Percentiles rank a stretch among this genome's conserved stretches.
Conservation (phyloP, 2,113 vertebrate species). For the Vidua macroura region DNA sequence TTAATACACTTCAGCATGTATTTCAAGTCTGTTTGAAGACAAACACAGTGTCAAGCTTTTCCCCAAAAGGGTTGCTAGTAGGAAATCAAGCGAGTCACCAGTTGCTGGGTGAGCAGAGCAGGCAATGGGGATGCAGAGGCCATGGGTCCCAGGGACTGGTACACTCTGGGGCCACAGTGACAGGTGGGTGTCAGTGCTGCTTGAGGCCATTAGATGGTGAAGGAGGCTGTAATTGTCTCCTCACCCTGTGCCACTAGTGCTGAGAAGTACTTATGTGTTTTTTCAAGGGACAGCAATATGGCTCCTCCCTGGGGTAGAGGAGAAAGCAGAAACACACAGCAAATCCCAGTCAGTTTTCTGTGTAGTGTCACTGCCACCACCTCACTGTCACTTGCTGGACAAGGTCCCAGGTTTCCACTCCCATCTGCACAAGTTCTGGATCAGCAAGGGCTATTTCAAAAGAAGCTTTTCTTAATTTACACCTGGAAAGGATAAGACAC, state of each 20-base stretch:
- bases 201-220: not conserved
- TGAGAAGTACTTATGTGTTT: accelerated
- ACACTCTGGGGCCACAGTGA: not conserved
- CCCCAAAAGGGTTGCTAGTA: not conserved
- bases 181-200: not conserved
- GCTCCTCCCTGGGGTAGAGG: not conserved
- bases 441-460: not conserved
- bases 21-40: not conserved
- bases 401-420: not conserved
- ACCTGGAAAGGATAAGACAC: not conserved
- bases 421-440: not conserved
- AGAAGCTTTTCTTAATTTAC: not conserved
- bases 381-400: not conserved
- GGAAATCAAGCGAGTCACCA: not conserved
- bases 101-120: not conserved
- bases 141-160: accelerated
- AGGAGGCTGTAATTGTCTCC: not conserved
- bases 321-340: not conserved
- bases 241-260: not conserved
- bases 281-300: not conserved
- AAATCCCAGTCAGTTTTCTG: not conserved
- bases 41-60: not conserved
- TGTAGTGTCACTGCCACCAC: not conserved
- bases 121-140: accelerated
- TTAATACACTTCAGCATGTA: not conserved